Evolutionary conservation across 2,113 vertebrate genomes (phyloP).

Genomic region (Lagopus muta): DNA sequence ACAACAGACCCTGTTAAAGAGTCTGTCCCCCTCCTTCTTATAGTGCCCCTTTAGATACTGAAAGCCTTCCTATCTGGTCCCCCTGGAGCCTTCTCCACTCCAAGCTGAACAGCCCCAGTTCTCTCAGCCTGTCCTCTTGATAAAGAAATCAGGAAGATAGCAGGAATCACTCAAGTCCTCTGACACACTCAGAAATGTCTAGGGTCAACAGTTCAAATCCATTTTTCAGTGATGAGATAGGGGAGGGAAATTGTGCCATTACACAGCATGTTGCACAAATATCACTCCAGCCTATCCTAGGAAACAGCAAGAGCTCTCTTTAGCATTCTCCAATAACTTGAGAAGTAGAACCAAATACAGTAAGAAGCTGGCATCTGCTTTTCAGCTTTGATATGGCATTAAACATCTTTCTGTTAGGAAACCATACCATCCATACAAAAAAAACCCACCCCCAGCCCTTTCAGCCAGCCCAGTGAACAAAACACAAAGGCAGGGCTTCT

Average conservation of each 20-base stretch:
- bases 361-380: neutral
- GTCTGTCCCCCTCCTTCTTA: too few relatives aligned
- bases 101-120: too few relatives aligned
- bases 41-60: too few relatives aligned
- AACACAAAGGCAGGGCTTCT: neutral
- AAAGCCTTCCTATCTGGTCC: too few relatives aligned
- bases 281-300: neutral
- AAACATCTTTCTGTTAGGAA: neutral
- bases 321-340: neutral
- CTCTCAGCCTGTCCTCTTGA: neutral
- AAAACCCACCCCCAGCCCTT: fast-evolving
- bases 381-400: neutral
- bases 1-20: too few relatives aligned
- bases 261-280: fast-evolving
- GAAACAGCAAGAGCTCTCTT: neutral
- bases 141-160: neutral
- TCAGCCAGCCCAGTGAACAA: neutral
- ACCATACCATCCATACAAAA: neutral
- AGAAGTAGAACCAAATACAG: neutral
- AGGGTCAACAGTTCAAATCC: neutral
- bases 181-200: neutral
- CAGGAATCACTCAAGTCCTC: neutral
- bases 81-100: too few relatives aligned
- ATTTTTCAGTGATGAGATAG: neutral
- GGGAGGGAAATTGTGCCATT: neutral